A percentile compares a stretch with the other conserved stretches of the same genome.
phyloP scores from a whole-genome alignment of 2,797 vertebrate species.

The Hydrolagus colliei region DNA sequence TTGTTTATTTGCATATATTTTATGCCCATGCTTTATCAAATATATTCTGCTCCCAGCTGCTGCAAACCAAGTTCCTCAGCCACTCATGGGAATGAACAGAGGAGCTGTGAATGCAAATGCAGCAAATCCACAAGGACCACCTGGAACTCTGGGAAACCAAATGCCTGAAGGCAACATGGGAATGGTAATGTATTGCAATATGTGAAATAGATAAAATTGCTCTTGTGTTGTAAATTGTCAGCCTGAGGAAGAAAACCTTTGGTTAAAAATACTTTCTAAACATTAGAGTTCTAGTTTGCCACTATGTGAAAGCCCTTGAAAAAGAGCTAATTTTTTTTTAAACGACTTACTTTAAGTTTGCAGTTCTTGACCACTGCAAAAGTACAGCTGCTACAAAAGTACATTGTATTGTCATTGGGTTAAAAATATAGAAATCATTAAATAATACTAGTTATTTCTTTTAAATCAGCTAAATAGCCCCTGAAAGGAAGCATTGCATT shows the following conservation, averaged over 20 bases:
- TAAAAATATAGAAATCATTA: too few species aligned
- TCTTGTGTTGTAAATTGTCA: background rate
- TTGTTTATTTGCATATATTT: background rate
- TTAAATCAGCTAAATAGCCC: too few species aligned
- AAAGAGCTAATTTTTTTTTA: too few species aligned
- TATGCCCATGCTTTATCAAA: background rate
- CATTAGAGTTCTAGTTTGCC: background rate
- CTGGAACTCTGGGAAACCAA: constrained; percentile 24
- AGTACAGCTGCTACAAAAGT: too few species aligned
- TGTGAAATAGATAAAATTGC: too few species aligned
- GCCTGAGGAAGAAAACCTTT: background rate
- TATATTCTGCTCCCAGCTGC: background rate
- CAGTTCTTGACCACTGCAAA: too few species aligned
- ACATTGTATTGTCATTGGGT: too few species aligned
- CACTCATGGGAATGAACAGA: constrained; percentile 31
- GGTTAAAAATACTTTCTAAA: background rate
- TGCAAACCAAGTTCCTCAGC: constrained; percentile 25
- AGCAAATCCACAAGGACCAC: constrained; percentile 26
- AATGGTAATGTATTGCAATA: constrained; percentile 30
- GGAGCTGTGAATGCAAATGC: constrained; percentile 20
- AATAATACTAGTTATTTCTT: too few species aligned
- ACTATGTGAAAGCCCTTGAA: too few species aligned
- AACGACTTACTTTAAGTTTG: too few species aligned
- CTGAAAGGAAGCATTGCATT: too few species aligned
- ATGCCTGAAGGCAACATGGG: constrained; percentile 30